Percentiles rank a stretch among this genome's conserved stretches.
These are phyloP conservation scores for Leptinotarsa tumamoca DNA, from an alignment of 2,888 invertebrate genomes.

Conservation along the genomic window DNA sequence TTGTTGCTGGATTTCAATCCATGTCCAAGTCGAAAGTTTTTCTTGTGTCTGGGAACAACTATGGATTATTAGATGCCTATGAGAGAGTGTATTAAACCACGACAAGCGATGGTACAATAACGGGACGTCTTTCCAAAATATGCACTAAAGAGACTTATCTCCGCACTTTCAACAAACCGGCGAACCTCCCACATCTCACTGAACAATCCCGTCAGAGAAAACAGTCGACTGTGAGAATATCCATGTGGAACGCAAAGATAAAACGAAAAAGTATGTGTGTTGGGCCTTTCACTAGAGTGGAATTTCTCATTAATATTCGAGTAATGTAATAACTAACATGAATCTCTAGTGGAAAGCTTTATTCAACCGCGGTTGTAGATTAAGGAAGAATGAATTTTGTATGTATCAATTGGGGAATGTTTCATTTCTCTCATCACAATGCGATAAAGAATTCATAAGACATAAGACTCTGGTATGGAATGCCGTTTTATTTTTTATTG, in stretches of 20 bases:
- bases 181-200: not conserved
- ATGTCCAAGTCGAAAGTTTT: too few species aligned
- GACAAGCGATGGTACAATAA: too few species aligned
- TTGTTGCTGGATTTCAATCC: too few species aligned
- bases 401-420: constrained; percentile 4
- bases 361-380: not conserved
- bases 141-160: not conserved
- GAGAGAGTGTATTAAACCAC: too few species aligned
- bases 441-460: not conserved
- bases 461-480: not conserved
- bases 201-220: not conserved
- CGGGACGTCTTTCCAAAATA: too few species aligned
- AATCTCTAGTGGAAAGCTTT: constrained; percentile 6
- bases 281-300: not conserved
- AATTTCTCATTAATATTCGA: constrained; percentile 1
- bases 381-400: constrained; percentile 1
- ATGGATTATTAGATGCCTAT: too few species aligned
- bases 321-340: constrained; percentile 5
- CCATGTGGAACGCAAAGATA: not conserved
- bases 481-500: too few species aligned
- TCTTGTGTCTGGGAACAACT: too few species aligned
- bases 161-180: not conserved
- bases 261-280: not conserved
- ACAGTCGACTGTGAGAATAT: constrained; percentile 6
- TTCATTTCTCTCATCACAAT: not conserved